Evolutionary conservation across 2,113 vertebrate species (phyloP).

Genomic region (Psammodynastes pulverulentus): DNA sequence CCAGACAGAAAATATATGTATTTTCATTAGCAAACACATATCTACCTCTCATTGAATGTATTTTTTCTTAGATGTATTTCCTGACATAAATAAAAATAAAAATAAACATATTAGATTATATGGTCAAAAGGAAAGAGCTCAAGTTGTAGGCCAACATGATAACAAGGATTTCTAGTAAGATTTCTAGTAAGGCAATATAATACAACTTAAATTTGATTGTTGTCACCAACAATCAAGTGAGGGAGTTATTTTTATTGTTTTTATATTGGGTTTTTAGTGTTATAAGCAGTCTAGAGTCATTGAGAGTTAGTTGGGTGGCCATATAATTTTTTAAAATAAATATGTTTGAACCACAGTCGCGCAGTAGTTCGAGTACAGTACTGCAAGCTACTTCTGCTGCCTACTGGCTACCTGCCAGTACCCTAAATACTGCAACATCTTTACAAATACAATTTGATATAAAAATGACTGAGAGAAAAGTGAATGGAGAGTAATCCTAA

Average conservation of each 20-base stretch:
- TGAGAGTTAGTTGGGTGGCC: background rate
- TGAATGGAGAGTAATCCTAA: background rate
- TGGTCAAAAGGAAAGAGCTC: background rate
- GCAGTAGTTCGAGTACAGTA: too few relatives aligned
- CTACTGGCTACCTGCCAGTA: background rate
- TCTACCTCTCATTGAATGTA: background rate
- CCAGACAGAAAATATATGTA: background rate
- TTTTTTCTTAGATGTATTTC: background rate
- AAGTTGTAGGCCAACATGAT: background rate
- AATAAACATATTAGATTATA: background rate
- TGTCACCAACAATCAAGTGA: background rate
- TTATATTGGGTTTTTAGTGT: background rate
- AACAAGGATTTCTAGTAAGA: background rate
- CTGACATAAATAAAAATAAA: background rate
- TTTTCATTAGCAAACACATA: background rate
- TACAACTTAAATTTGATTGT: background rate
- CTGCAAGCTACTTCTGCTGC: too few relatives aligned
- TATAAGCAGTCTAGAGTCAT: background rate
- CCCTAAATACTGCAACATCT: background rate
- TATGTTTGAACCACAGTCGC: background rate
- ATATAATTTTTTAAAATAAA: background rate
- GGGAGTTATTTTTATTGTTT: background rate
- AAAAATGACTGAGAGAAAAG: background rate
- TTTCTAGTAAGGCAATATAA: background rate
- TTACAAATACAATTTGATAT: background rate